Percentiles rank a stretch among this genome's conserved stretches.
phyloP scores from a whole-genome alignment of 2,113 vertebrate species.

The Cichladusa arquata region DNA sequence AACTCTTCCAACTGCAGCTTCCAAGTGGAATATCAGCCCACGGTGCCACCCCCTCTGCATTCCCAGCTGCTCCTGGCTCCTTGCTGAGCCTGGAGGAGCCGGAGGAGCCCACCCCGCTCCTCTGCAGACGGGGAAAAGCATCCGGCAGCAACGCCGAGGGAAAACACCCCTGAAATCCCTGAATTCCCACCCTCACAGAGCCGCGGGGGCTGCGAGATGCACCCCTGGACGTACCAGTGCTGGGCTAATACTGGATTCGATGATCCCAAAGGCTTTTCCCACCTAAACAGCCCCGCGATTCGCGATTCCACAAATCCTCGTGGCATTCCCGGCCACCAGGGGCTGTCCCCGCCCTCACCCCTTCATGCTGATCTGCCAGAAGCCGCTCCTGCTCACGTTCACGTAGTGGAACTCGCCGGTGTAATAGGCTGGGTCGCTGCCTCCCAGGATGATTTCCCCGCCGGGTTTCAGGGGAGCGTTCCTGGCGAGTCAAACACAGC shows the following conservation, averaged over 20 bases:
- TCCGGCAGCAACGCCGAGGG: fast-evolving
- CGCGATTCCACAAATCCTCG: too few relatives aligned
- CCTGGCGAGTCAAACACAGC: conserved; percentile 63
- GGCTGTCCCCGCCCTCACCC: conserved; percentile 75
- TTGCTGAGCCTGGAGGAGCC: neutral
- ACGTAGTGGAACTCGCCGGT: conserved; percentile 89
- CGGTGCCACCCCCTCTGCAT: conserved; percentile 17
- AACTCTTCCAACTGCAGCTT: neutral
- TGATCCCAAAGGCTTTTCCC: neutral
- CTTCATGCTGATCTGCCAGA: conserved; percentile 91
- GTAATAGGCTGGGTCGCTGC: conserved; percentile 90
- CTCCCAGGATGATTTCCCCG: conserved; percentile 90
- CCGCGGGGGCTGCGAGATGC: too few relatives aligned
- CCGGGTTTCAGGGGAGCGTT: conserved; percentile 80
- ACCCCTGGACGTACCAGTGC: fast-evolving
- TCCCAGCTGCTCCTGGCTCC: neutral
- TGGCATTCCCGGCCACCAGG: too few relatives aligned
- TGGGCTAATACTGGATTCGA: fast-evolving
- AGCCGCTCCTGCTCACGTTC: conserved; percentile 78
- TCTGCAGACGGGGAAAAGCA: neutral
- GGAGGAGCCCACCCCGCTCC: neutral
- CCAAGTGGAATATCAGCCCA: neutral
- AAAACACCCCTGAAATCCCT: neutral
- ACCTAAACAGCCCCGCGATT: fast-evolving
- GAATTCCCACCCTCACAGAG: neutral